Evolutionary conservation across 2,888 invertebrate species (phyloP).

Genomic region (Mythimna vitellina): DNA sequence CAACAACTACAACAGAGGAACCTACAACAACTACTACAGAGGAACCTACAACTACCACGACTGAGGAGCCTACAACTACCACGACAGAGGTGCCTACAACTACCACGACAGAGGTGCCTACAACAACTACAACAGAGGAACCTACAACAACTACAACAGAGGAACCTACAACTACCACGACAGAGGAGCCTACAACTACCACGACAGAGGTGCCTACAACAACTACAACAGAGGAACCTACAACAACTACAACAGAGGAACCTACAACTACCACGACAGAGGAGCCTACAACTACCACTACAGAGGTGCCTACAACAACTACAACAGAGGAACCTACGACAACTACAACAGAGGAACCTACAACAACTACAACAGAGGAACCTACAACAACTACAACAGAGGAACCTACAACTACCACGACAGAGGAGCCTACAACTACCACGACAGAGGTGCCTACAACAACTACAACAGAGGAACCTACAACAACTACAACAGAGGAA

Average conservation of each 20-base stretch:
- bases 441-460: constrained; percentile 21
- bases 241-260: neutral
- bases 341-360: neutral
- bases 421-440: neutral
- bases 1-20: neutral
- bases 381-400: constrained; percentile 9
- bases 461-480: neutral
- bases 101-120: neutral
- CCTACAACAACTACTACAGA: neutral
- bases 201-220: neutral
- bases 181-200: neutral
- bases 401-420: constrained; percentile 5
- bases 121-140: constrained; percentile 15
- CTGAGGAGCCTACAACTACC: too few species aligned
- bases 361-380: too few species aligned
- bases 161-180: neutral
- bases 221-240: neutral
- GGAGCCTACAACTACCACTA: too few species aligned
- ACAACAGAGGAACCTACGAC: neutral
- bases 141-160: neutral
- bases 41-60: neutral
- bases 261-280: neutral
- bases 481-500: constrained; percentile 20
- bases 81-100: neutral
- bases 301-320: too few species aligned